Percentiles rank a stretch among this genome's conserved stretches.
Conservation (phyloP, 2,888 invertebrate genomes). For the Formica aserva region DNA sequence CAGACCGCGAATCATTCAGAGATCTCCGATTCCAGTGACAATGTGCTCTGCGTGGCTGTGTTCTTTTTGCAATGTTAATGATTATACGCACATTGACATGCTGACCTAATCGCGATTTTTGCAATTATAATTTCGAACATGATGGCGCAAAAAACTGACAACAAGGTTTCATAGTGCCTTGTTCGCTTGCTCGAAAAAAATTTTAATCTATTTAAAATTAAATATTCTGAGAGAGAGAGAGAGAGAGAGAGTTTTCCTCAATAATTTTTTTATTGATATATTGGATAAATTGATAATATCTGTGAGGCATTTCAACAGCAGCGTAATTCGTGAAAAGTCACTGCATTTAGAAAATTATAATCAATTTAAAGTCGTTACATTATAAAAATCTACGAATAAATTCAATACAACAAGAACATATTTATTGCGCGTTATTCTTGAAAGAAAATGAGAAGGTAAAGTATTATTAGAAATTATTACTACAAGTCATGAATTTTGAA, state of each 20-base stretch:
- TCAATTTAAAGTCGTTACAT: background rate
- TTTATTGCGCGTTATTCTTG: background rate
- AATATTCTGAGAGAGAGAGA: too few species aligned
- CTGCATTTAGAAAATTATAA: background rate
- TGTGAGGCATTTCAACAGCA: background rate
- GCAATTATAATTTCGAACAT: background rate
- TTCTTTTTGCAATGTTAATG: background rate
- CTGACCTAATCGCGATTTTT: background rate
- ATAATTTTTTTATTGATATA: background rate
- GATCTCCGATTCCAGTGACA: constrained; percentile 13
- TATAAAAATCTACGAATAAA: background rate
- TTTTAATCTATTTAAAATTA: background rate
- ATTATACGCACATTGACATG: background rate
- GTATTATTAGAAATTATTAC: background rate
- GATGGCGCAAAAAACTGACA: background rate
- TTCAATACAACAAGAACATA: background rate
- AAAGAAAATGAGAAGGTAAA: background rate
- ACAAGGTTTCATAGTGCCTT: background rate
- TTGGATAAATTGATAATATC: background rate
- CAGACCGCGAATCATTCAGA: constrained; percentile 42
- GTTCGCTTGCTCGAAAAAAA: background rate
- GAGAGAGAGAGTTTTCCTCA: background rate
- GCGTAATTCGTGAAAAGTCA: background rate
- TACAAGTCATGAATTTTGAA: background rate
- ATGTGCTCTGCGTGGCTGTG: background rate